A percentile compares a stretch with the other conserved stretches of the same genome.
These are phyloP conservation scores for Zaprionus kolodkinae DNA, from an alignment of 1,140 invertebrate genomes.

Conservation along the genomic window DNA sequence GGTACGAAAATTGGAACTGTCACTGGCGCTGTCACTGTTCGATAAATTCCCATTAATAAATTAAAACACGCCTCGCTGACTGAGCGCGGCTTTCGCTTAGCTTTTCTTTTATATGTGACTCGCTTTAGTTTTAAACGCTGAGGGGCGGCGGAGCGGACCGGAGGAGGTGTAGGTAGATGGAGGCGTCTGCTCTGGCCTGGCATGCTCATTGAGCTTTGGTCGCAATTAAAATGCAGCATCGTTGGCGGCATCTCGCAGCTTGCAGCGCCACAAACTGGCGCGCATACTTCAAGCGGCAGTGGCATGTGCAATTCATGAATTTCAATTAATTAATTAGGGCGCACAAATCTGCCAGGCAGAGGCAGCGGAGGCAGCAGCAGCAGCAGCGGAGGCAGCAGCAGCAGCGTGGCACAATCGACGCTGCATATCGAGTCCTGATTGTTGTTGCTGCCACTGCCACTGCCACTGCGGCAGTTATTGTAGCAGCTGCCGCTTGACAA, in stretches of 20 bases:
- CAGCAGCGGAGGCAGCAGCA: constrained; percentile 7
- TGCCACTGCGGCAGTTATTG: constrained; percentile 44
- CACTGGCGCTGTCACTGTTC: constrained; percentile 37
- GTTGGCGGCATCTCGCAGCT: constrained; percentile 39
- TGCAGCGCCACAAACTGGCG: constrained; percentile 23
- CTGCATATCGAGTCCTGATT: constrained; percentile 61
- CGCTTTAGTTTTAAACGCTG: constrained; percentile 65
- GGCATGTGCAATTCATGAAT: constrained; percentile 81
- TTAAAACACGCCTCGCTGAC: constrained; percentile 71
- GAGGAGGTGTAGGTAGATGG: not conserved
- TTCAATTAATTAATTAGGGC: constrained; percentile 81
- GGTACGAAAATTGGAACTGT: constrained; percentile 17
- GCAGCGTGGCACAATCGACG: constrained; percentile 54
- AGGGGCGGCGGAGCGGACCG: not conserved
- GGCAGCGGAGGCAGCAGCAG: not conserved
- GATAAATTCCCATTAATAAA: constrained; percentile 80
- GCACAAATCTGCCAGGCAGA: constrained; percentile 62
- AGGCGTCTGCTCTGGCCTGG: not conserved
- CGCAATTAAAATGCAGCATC: constrained; percentile 74
- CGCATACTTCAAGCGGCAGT: constrained; percentile 66
- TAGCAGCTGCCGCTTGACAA: constrained; percentile 74
- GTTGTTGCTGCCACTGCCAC: constrained; percentile 21
- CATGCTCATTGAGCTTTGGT: constrained; percentile 69
- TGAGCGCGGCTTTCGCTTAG: constrained; percentile 66
- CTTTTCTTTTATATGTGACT: constrained; percentile 46